Evolutionary conservation across 2,888 invertebrate genomes (phyloP).

Genomic region (Temnothorax unifasciatus): DNA sequence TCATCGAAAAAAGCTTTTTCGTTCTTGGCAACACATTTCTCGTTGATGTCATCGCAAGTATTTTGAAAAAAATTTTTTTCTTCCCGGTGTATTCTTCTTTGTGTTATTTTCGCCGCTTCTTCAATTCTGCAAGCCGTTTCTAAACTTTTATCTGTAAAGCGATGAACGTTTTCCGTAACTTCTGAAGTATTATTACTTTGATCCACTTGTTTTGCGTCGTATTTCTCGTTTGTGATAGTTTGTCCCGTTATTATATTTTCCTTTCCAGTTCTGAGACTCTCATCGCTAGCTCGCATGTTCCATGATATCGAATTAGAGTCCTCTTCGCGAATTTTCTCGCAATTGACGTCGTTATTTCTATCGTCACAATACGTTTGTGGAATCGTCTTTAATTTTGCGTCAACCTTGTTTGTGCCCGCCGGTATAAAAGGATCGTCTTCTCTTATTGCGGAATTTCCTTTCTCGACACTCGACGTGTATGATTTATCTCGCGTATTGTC

Average conservation of each 20-base stretch:
- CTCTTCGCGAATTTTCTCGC: neutral
- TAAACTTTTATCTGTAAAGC: neutral
- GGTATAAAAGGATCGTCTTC: conserved; percentile 14
- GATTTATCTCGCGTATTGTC: conserved; percentile 38
- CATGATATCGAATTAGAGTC: conserved; percentile 1
- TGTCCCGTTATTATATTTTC: neutral
- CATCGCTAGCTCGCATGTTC: neutral
- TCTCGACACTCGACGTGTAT: conserved; percentile 6
- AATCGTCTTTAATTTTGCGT: conserved; percentile 14
- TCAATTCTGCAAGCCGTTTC: neutral
- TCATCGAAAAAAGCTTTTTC: conserved; percentile 64
- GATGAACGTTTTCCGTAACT: neutral
- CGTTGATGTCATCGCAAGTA: conserved; percentile 8
- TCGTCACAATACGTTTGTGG: neutral
- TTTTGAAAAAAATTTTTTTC: conserved; percentile 16
- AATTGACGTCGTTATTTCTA: conserved; percentile 23
- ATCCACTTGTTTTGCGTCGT: conserved; percentile 15
- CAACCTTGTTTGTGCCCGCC: neutral
- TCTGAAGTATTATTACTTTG: conserved; percentile 6
- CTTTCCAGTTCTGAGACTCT: conserved; percentile 1
- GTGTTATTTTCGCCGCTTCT: conserved; percentile 22
- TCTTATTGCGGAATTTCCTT: neutral
- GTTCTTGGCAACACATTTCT: neutral
- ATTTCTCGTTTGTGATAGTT: neutral
- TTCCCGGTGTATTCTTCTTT: neutral